Conservation (phyloP, 1,140 invertebrate species). For the Mizuhopecten yessoensis region DNA sequence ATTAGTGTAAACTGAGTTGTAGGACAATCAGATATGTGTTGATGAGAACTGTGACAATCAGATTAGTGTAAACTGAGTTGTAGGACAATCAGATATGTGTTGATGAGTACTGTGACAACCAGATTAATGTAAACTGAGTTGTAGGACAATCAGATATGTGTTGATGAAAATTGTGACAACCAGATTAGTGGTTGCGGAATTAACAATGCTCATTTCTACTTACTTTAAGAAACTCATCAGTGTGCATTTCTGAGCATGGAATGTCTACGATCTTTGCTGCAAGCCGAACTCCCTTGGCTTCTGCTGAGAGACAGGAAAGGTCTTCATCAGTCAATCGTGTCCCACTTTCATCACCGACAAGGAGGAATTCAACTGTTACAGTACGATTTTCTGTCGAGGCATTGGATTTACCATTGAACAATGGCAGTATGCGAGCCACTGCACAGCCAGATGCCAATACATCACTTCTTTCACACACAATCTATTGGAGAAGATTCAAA, state of each 20-base stretch:
- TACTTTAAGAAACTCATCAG: constrained; percentile 90
- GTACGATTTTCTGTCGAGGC: constrained; percentile 71
- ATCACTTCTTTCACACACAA: constrained; percentile 91
- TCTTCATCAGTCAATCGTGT: constrained; percentile 85
- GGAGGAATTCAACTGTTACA: constrained; percentile 87
- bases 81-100: too few species aligned
- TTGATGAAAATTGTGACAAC: too few species aligned
- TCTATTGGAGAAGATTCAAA: constrained; percentile 85
- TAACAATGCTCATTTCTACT: too few species aligned
- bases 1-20: too few species aligned
- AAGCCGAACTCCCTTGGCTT: constrained; percentile 88
- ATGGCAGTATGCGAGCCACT: constrained; percentile 90
- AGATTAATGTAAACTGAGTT: too few species aligned
- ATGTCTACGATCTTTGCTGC: constrained; percentile 92
- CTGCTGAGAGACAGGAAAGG: constrained; percentile 86
- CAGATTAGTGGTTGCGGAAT: too few species aligned
- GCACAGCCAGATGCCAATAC: constrained; percentile 91
- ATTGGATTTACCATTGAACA: constrained; percentile 87
- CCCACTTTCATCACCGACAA: constrained; percentile 82
- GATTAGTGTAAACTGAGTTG: too few species aligned
- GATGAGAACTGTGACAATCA: too few species aligned
- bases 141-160: too few species aligned
- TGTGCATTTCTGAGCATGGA: constrained; percentile 93
- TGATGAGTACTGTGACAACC: too few species aligned
- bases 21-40: too few species aligned